These are phyloP conservation scores for Sebastiscus albofasciatus DNA, from an alignment of 2,797 vertebrate genomes.

Conservation along the genomic window DNA sequence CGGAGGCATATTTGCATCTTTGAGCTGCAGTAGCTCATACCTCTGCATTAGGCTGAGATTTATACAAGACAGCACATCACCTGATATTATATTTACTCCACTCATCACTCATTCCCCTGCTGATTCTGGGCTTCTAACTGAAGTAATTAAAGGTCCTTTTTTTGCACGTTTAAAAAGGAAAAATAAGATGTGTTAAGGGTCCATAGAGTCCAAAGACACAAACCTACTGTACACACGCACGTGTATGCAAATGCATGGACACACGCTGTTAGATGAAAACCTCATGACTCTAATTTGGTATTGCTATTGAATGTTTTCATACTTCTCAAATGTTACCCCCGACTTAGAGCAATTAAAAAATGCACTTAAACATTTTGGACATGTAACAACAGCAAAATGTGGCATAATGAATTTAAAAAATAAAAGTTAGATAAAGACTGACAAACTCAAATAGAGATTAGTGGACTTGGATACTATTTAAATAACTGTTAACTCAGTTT, in stretches of 20 bases:
- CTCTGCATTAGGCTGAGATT: constrained; percentile 33
- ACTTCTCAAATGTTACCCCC: neutral
- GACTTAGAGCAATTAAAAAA: neutral
- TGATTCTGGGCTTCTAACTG: constrained; percentile 38
- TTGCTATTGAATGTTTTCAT: neutral
- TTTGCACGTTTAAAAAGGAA: constrained; percentile 54
- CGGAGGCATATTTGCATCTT: constrained; percentile 46
- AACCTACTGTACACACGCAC: neutral
- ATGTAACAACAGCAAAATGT: neutral
- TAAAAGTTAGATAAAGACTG: neutral
- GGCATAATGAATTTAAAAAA: neutral
- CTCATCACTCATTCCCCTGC: constrained; percentile 53
- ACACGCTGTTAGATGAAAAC: neutral
- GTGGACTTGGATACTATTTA: neutral
- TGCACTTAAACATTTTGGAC: neutral
- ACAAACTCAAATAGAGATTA: neutral
- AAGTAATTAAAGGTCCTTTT: constrained; percentile 63
- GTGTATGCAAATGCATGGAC: neutral
- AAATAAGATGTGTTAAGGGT: constrained; percentile 39
- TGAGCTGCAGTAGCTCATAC: constrained; percentile 22
- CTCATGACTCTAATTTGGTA: neutral
- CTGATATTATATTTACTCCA: constrained; percentile 58
- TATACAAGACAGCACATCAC: constrained; percentile 37
- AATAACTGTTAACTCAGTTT: no score
- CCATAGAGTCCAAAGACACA: constrained; percentile 29